phyloP scores from a whole-genome alignment of 2,113 vertebrate species.

The Aptenodytes patagonicus region DNA sequence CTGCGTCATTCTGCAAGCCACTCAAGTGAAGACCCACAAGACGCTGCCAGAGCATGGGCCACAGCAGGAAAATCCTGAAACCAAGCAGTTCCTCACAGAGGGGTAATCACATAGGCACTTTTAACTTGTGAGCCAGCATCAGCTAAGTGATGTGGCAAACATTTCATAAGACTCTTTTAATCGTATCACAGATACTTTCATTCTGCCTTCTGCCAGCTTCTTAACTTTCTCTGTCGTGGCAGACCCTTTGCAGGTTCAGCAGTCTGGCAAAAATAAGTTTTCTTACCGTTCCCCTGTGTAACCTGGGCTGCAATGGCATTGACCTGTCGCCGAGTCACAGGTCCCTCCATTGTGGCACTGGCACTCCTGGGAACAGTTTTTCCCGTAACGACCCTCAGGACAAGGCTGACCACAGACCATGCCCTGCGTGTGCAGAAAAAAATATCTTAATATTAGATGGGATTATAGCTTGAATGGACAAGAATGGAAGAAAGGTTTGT shows the following conservation, averaged over 20 bases:
- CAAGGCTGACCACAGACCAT: constrained; percentile 96
- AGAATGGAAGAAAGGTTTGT: neutral
- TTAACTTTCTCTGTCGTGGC: neutral
- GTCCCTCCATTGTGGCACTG: constrained; percentile 93
- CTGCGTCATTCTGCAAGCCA: neutral
- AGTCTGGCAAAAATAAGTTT: neutral
- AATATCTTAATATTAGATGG: constrained; percentile 20
- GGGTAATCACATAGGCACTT: neutral
- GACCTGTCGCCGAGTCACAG: constrained; percentile 81
- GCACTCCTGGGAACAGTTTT: constrained; percentile 94
- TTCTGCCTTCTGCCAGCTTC: neutral
- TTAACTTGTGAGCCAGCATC: no score
- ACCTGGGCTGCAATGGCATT: constrained; percentile 89
- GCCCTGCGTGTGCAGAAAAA: constrained; percentile 78
- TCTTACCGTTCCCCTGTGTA: constrained; percentile 91
- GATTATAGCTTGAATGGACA: neutral
- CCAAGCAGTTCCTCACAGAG: neutral
- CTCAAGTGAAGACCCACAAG: neutral
- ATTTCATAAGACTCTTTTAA: neutral
- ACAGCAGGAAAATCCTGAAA: neutral
- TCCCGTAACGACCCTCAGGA: constrained; percentile 88
- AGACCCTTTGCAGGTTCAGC: neutral
- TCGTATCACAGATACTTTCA: fast-evolving
- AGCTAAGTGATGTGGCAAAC: neutral
- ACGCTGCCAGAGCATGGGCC: neutral